These are phyloP conservation scores for Ctenoplectra terminalis DNA, from an alignment of 1,140 invertebrate genomes.

Conservation along the genomic window DNA sequence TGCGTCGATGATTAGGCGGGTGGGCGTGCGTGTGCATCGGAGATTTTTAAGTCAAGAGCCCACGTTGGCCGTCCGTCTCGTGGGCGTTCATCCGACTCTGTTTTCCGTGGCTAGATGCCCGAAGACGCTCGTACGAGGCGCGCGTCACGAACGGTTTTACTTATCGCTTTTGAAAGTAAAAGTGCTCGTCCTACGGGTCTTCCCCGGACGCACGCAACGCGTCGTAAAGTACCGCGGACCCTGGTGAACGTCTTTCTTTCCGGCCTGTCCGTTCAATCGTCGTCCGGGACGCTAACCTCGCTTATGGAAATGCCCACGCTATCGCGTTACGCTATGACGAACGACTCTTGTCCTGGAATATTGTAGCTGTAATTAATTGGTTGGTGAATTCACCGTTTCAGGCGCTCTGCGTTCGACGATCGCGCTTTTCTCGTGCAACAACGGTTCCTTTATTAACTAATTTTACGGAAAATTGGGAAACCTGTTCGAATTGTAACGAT, in stretches of 20 bases:
- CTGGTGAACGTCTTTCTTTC: not conserved
- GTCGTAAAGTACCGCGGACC: not conserved
- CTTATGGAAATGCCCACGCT: slow-evolving; percentile 17
- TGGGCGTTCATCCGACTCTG: slow-evolving; percentile 37
- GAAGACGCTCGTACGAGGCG: no score
- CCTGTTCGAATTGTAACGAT: no score
- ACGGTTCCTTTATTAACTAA: no score
- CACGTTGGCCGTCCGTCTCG: slow-evolving; percentile 5
- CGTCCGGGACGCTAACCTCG: not conserved
- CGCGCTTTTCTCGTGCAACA: not conserved
- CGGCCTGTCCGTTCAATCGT: not conserved
- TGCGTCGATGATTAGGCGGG: slow-evolving; percentile 4
- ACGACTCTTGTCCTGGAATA: not conserved
- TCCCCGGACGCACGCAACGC: slow-evolving; percentile 22
- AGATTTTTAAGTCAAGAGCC: not conserved
- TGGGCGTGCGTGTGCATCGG: slow-evolving; percentile 20
- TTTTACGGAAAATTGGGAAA: no score
- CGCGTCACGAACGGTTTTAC: slow-evolving; percentile 52
- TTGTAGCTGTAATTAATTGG: slow-evolving; percentile 10
- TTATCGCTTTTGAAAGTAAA: slow-evolving; percentile 75
- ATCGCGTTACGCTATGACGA: not conserved
- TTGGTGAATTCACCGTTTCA: not conserved
- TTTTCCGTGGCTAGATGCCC: slow-evolving; percentile 11
- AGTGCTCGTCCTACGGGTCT: slow-evolving; percentile 62
- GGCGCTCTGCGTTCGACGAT: not conserved